A percentile compares a stretch with the other conserved stretches of the same genome.
Evolutionary conservation across 1,140 invertebrate genomes (phyloP).

Genomic region (Tribolium madens): DNA sequence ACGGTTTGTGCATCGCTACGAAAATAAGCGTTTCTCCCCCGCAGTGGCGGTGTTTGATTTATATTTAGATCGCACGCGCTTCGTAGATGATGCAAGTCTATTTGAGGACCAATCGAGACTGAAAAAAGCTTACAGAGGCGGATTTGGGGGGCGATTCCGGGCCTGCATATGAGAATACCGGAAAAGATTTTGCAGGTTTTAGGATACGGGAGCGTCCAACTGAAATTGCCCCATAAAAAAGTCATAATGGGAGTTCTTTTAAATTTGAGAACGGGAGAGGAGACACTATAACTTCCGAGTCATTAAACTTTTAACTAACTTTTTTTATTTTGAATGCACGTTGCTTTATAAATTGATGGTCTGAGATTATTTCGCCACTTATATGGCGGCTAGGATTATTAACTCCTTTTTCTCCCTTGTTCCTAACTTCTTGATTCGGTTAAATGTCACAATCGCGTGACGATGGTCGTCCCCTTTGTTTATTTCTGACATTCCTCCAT

Average conservation of each 20-base stretch:
- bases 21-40: slow-evolving; percentile 42
- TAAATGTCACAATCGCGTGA: slow-evolving; percentile 26
- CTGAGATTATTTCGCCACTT: slow-evolving; percentile 18
- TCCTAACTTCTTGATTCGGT: not conserved
- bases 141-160: not conserved
- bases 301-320: slow-evolving; percentile 37
- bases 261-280: slow-evolving; percentile 28
- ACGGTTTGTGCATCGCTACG: slow-evolving; percentile 3
- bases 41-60: not conserved
- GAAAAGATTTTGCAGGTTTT: slow-evolving; percentile 23
- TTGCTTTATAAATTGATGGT: slow-evolving; percentile 3
- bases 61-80: slow-evolving; percentile 44
- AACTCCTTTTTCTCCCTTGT: not conserved
- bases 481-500: slow-evolving; percentile 19
- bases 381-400: not conserved
- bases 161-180: not conserved
- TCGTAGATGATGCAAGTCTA: slow-evolving; percentile 40
- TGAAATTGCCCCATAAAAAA: slow-evolving; percentile 10
- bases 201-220: not conserved
- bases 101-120: slow-evolving; percentile 18
- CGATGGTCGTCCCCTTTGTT: not conserved
- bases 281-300: slow-evolving; percentile 31
- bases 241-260: slow-evolving; percentile 9
- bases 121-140: slow-evolving; percentile 3
- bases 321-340: slow-evolving; percentile 21